Conservation (phyloP, 2,888 invertebrate genomes). For the Heliconius ismenius region DNA sequence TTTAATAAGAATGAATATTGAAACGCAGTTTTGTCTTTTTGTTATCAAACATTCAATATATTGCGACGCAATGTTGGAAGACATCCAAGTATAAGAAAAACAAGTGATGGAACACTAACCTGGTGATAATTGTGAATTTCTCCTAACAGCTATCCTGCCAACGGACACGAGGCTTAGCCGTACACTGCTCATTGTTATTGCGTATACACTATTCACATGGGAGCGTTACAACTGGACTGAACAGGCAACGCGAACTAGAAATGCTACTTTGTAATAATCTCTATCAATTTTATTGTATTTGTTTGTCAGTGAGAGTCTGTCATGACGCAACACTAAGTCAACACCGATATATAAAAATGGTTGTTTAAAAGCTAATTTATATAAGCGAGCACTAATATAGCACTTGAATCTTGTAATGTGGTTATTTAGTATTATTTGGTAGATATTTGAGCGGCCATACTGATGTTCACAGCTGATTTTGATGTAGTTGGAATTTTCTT, state of each 20-base stretch:
- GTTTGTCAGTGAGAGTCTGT: constrained; percentile 80
- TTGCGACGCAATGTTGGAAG: constrained; percentile 65
- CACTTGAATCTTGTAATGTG: constrained; percentile 67
- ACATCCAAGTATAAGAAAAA: constrained; percentile 64
- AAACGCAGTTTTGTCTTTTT: constrained; percentile 55
- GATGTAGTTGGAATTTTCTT: constrained; percentile 62
- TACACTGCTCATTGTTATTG: constrained; percentile 76
- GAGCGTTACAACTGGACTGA: constrained; percentile 61
- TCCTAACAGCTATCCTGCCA: constrained; percentile 75
- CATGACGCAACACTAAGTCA: constrained; percentile 82
- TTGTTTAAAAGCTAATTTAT: constrained; percentile 55
- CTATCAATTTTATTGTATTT: constrained; percentile 77
- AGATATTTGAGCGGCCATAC: constrained; percentile 77
- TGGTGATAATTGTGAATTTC: constrained; percentile 74
- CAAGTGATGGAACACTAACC: constrained; percentile 64
- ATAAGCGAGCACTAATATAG: constrained; percentile 67
- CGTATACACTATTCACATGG: constrained; percentile 65
- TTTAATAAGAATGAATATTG: constrained; percentile 21
- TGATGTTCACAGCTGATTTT: constrained; percentile 83
- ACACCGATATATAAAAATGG: constrained; percentile 69
- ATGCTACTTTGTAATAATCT: constrained; percentile 52
- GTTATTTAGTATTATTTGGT: constrained; percentile 71
- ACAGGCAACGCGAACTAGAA: constrained; percentile 63
- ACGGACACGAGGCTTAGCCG: constrained; percentile 77
- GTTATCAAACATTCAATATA: constrained; percentile 70